Evolutionary conservation across 2,888 invertebrate species (phyloP), one percentile per base, ranked within the genome.

Genomic region (Apamea anceps): DNA sequence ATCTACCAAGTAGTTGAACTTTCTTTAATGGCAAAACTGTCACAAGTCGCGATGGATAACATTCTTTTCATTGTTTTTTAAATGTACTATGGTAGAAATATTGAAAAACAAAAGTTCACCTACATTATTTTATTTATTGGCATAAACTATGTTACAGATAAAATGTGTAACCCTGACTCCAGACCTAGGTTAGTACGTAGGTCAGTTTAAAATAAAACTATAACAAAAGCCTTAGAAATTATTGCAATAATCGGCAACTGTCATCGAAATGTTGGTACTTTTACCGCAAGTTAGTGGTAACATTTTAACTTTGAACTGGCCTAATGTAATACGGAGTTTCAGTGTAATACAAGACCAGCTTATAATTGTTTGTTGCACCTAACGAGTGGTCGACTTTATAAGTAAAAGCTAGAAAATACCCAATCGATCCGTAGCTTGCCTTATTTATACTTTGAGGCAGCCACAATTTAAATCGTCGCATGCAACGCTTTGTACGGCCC

Each of bases 401-500:
- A 65, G 12, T 37, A 32, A 4, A 7, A 28, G 3, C 63, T 32
- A 28, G 3, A 37, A 32, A 65, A 28, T 32, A 65, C 63, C 32
- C 2, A 65, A 65, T 32, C 32, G 63, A 65, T 15, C 28, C 7
- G 2, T 65, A 65, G 25, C n/a, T 72, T 60, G 32, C 18, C 62
- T 51, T 18, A 75, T 79, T 48, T 7, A 21, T 75, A 82, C 74
- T 63, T 13, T 15, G 45, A 45, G 12, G 45, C 0, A 57, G 60
- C 0, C 1, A 51, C 72, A 72, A 54, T 77, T 79, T 75, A 77
- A 85, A 85, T 79, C 18, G 79, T 72, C 12, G 75, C 74, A 66
- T 75, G 79, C 63, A 67, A 68, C 63, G 85, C 71, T 79, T 85
- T 75, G 82, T 57, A 66, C 72, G 67, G 85, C 76, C 72, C 65